These are phyloP conservation scores for Labeo rohita DNA, from an alignment of 2,113 vertebrate genomes.

Conservation along the genomic window DNA sequence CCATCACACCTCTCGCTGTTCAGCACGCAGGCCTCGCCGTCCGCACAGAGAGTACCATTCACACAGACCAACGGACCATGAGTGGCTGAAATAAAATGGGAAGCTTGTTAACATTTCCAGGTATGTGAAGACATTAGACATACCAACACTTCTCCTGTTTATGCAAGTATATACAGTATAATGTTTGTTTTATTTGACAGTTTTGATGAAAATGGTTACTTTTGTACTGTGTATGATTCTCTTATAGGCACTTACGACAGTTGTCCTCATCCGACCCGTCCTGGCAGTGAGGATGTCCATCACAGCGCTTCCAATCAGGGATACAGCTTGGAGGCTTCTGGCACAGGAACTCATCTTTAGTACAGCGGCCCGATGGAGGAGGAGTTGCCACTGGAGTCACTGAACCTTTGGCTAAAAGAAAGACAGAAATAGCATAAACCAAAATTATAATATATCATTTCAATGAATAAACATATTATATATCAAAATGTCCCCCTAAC, in stretches of 20 bases:
- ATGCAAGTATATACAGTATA: background rate
- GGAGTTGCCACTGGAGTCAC: conserved; percentile 68
- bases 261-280: conserved; percentile 86
- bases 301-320: conserved; percentile 91
- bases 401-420: conserved; percentile 62
- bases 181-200: background rate
- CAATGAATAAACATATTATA: background rate
- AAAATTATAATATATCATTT: background rate
- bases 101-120: background rate
- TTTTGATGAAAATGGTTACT: background rate
- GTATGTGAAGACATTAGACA: background rate
- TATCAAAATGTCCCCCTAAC: no score
- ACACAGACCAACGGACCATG: conserved; percentile 80
- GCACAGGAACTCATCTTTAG: conserved; percentile 86
- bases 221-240: background rate
- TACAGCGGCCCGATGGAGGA: conserved; percentile 75
- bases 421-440: background rate
- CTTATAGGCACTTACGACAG: conserved; percentile 84
- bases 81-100: conserved; percentile 78
- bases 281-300: conserved; percentile 84
- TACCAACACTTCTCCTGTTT: background rate
- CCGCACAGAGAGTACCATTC: conserved; percentile 83
- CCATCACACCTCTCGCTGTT: conserved; percentile 86
- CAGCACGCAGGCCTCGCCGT: conserved; percentile 86
- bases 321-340: conserved; percentile 83